phyloP scores from a whole-genome alignment of 1,140 invertebrate genomes.

The Drosophila prosaltans region DNA sequence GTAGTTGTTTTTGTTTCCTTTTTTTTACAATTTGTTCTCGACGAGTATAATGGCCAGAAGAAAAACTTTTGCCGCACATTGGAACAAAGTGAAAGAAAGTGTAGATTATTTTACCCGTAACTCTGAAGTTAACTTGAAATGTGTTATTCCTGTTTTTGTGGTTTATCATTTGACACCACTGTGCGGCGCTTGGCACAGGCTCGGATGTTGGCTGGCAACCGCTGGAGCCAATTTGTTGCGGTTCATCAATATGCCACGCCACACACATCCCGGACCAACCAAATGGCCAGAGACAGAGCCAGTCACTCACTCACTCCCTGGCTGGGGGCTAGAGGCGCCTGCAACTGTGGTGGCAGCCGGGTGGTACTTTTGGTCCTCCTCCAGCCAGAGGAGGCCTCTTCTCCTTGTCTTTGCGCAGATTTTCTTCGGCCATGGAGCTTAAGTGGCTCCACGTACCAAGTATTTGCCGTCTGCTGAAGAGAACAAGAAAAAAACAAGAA shows the following conservation, averaged over 20 bases:
- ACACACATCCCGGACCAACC: conserved; percentile 60
- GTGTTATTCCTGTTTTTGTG: too few relatives aligned
- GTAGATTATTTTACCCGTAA: too few relatives aligned
- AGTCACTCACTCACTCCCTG: conserved; percentile 14
- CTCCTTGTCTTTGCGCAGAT: neutral
- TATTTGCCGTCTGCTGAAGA: conserved; percentile 42
- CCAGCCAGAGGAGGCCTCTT: conserved; percentile 29
- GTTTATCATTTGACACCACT: conserved; percentile 26
- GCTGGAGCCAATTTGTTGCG: conserved; percentile 75
- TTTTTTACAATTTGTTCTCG: conserved; percentile 72
- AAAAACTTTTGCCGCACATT: conserved; percentile 67
- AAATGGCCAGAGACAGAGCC: conserved; percentile 45
- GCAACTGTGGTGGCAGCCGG: conserved; percentile 38
- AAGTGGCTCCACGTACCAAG: conserved; percentile 69
- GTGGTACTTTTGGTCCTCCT: conserved; percentile 25
- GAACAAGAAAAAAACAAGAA: conserved; percentile 18
- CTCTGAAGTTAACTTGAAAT: too few relatives aligned
- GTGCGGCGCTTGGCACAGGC: conserved; percentile 46
- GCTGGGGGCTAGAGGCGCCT: conserved; percentile 44
- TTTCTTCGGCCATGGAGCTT: conserved; percentile 50
- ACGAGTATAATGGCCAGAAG: conserved; percentile 70
- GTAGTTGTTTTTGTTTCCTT: conserved; percentile 43
- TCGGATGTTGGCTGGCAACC: conserved; percentile 40
- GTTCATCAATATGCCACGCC: conserved; percentile 79
- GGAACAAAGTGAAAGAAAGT: neutral